Percentiles rank a stretch among this genome's conserved stretches.
Evolutionary conservation across 2,888 invertebrate genomes (phyloP).

Genomic region (Cryptophagus acutangulus): DNA sequence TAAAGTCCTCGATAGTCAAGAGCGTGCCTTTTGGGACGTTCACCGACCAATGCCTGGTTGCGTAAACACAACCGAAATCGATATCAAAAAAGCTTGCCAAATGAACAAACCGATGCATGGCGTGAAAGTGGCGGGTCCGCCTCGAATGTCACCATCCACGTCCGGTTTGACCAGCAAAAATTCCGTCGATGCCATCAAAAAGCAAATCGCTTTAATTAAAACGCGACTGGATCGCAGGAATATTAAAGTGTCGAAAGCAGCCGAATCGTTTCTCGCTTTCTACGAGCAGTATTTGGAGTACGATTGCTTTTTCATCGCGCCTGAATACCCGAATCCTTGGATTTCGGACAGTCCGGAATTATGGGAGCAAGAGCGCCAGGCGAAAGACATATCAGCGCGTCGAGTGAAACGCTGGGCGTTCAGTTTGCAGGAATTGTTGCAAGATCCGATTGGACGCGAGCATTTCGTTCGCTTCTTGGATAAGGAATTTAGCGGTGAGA

Average conservation of each 20-base stretch:
- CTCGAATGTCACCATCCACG: slow-evolving; percentile 54
- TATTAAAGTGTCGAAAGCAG: slow-evolving; percentile 88
- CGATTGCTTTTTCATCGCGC: slow-evolving; percentile 88
- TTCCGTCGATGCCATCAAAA: slow-evolving; percentile 50
- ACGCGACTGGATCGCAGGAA: slow-evolving; percentile 80
- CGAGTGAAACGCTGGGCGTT: slow-evolving; percentile 97
- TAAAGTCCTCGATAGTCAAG: slow-evolving; percentile 97
- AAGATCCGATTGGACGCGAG: slow-evolving; percentile 92
- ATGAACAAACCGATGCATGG: slow-evolving; percentile 51
- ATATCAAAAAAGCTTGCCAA: slow-evolving; percentile 91
- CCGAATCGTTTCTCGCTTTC: slow-evolving; percentile 88
- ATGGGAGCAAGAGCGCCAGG: slow-evolving; percentile 94
- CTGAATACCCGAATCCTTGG: slow-evolving; percentile 97
- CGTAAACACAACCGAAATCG: slow-evolving; percentile 97
- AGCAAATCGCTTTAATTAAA: slow-evolving; percentile 69
- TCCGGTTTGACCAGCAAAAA: slow-evolving; percentile 40
- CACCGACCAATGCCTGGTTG: slow-evolving; percentile 99
- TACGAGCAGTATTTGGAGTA: slow-evolving; percentile 96
- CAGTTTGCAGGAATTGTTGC: slow-evolving; percentile 87
- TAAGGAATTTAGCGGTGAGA: slow-evolving; percentile 98
- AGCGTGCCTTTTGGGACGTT: slow-evolving; percentile 99
- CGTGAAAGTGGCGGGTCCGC: slow-evolving; percentile 50
- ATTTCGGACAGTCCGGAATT: slow-evolving; percentile 90
- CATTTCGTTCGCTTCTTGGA: slow-evolving; percentile 94
- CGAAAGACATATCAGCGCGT: slow-evolving; percentile 87